Evolutionary conservation across 1,140 invertebrate species (phyloP).

Genomic region (Euglossa dilemma): DNA sequence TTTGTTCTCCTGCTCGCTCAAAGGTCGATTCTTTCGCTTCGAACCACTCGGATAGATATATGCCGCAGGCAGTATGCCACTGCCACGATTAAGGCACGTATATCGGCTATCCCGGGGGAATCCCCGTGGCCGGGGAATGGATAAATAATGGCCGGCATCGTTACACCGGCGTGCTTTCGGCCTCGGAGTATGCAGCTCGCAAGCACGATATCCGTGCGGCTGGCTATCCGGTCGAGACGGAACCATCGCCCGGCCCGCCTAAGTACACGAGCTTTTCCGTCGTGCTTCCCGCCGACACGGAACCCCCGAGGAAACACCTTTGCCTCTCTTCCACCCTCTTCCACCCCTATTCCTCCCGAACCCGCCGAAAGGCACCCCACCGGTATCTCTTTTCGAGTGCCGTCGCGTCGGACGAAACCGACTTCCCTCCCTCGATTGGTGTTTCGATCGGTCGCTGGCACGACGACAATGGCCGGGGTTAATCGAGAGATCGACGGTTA

Average conservation of each 20-base stretch:
- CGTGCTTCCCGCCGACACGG: slow-evolving; percentile 32
- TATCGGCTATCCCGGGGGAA: slow-evolving; percentile 74
- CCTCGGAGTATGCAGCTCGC: slow-evolving; percentile 5
- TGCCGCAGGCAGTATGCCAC: slow-evolving; percentile 58
- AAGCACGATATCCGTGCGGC: slow-evolving; percentile 32
- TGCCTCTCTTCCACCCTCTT: not conserved
- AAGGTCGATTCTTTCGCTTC: slow-evolving; percentile 60
- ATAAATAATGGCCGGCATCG: slow-evolving; percentile 77
- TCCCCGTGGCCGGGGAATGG: slow-evolving; percentile 74
- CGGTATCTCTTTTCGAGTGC: too few species aligned
- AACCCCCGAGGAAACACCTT: slow-evolving; percentile 18
- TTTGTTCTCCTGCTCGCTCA: slow-evolving; percentile 53
- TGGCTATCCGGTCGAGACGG: not conserved
- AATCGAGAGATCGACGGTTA: not conserved
- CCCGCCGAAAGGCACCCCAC: slow-evolving; percentile 23
- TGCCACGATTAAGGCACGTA: slow-evolving; percentile 75
- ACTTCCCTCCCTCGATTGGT: too few species aligned
- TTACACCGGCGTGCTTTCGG: slow-evolving; percentile 44
- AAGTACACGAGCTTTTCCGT: slow-evolving; percentile 54
- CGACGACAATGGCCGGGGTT: too few species aligned
- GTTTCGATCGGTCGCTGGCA: too few species aligned
- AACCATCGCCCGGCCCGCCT: not conserved
- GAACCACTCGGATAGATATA: slow-evolving; percentile 21
- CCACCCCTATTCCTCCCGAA: too few species aligned
- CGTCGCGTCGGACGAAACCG: too few species aligned